These are phyloP conservation scores for Conger conger DNA, from an alignment of 2,113 vertebrate species.

Conservation along the genomic window DNA sequence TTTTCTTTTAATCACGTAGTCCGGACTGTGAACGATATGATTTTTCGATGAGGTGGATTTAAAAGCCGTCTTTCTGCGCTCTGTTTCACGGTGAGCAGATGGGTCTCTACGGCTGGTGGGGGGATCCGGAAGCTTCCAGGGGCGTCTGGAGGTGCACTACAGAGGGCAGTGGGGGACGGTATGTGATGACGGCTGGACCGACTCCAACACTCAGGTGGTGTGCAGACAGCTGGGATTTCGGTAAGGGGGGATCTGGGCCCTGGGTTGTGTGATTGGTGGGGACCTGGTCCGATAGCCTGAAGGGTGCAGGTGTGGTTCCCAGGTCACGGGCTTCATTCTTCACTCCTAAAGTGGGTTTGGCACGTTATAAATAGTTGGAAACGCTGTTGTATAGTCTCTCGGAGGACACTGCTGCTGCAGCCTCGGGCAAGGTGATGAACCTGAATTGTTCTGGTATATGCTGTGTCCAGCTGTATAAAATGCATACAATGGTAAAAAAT, in stretches of 20 bases:
- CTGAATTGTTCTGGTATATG: too few relatives aligned
- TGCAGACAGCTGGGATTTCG: slow-evolving; percentile 92
- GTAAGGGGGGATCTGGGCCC: slow-evolving; percentile 59
- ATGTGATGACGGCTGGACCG: slow-evolving; percentile 90
- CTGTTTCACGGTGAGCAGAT: slow-evolving; percentile 70
- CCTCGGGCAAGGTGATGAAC: too few relatives aligned
- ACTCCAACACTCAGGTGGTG: slow-evolving; percentile 81
- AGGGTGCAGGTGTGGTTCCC: too few relatives aligned
- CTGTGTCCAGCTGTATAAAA: too few relatives aligned
- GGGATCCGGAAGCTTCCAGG: slow-evolving; percentile 74
- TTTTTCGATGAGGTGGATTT: not conserved
- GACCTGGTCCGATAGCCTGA: not conserved
- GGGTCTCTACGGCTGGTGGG: slow-evolving; percentile 78
- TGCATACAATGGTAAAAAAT: too few relatives aligned
- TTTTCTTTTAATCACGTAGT: not conserved
- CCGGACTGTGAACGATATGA: not conserved
- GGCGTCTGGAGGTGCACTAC: slow-evolving; percentile 84
- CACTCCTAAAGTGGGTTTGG: too few relatives aligned
- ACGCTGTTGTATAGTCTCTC: too few relatives aligned
- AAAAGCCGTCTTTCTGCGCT: not conserved
- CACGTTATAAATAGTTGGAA: too few relatives aligned
- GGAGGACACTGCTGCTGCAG: too few relatives aligned
- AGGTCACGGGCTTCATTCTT: too few relatives aligned
- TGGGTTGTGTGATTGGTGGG: not conserved
- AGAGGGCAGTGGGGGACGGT: slow-evolving; percentile 87